Evolutionary conservation across 2,888 invertebrate species (phyloP), one percentile per base, ranked within the genome.

Genomic region (Nysson spinosus): DNA sequence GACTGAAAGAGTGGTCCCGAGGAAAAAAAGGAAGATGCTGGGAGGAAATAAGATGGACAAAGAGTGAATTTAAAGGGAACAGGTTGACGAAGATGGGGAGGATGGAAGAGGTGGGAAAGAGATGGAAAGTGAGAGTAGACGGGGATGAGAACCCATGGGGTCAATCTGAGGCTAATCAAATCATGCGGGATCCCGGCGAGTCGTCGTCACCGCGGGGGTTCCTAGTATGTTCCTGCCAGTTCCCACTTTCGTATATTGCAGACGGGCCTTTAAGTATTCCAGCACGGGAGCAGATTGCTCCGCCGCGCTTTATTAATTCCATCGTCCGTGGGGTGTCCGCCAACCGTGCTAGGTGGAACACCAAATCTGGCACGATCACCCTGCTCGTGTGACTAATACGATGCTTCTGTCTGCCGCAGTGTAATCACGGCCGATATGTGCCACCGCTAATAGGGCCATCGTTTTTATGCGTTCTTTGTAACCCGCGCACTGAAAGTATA

Each of bases 151-250:
- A 62, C 75, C 69, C 74, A 77, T 80, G 82, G 86, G 87, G 86
- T 86, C 86, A 87, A 87, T 87, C 87, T 87, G 86, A 86, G 87
- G 87, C 87, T 87, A 87, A 87, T 87, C 87, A 85, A 87, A 87
- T 87, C 84, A 87, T 86, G 83, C 83, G 81, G 82, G 82, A 75
- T 76, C 75, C 69, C 44, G 54, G 49, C 57, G 68, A 52, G 66
- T 64, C 69, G 57, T 56, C 51, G 49, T 47, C 69, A 60, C 77
- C 26, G 37, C 55, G 57, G 76, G 77, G 74, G 64, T 51, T 26
- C 47, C 39, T 24, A n/a, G 49, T 42, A 32, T 34, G 24, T 47
- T 43, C 39, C 20, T 57, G 34, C 46, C 64, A 65, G 62, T 69
- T 65, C 57, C 72, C 74, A 76, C 70, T 72, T 74, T 75, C 46